Evolutionary conservation across 2,888 invertebrate species (phyloP).

Genomic region (Oxycera nigricornis): DNA sequence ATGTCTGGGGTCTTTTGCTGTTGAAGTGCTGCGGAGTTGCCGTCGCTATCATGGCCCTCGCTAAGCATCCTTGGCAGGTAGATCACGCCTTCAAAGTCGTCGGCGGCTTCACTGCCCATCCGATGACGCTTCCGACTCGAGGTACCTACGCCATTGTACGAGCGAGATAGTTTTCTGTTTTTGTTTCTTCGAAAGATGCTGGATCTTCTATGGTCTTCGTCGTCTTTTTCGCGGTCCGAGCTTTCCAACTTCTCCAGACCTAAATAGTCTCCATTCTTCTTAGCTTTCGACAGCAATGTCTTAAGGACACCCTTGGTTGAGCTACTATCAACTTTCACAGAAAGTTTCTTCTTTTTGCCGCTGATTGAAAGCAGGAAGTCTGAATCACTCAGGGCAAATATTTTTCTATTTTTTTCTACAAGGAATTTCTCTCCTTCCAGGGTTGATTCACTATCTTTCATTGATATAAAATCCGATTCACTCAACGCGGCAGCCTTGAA

Average conservation of each 20-base stretch:
- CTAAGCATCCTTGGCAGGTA: constrained; percentile 53
- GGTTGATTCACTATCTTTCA: constrained; percentile 50
- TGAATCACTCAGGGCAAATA: constrained; percentile 60
- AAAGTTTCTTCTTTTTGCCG: constrained; percentile 49
- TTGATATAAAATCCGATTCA: constrained; percentile 59
- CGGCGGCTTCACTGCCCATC: constrained; percentile 37
- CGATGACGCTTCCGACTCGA: constrained; percentile 50
- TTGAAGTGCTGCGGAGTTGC: constrained; percentile 44
- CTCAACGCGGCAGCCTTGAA: constrained; percentile 58
- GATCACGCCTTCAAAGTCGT: constrained; percentile 49
- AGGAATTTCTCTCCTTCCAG: constrained; percentile 44
- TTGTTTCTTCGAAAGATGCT: constrained; percentile 57
- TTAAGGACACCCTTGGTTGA: constrained; percentile 56
- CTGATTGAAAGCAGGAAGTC: constrained; percentile 57
- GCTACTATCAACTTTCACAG: constrained; percentile 52
- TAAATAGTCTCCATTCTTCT: constrained; percentile 59
- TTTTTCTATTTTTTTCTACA: constrained; percentile 50
- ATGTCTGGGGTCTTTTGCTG: constrained; percentile 56
- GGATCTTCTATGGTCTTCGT: constrained; percentile 47
- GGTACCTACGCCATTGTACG: constrained; percentile 57
- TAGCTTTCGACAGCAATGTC: constrained; percentile 57
- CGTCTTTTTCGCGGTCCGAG: neutral
- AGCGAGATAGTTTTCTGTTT: constrained; percentile 59
- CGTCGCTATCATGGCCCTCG: constrained; percentile 50
- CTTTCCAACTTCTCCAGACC: constrained; percentile 56